A percentile compares a stretch with the other conserved stretches of the same genome.
These are phyloP conservation scores for Papilio machaon DNA, from an alignment of 1,140 invertebrate species.

Conservation along the genomic window DNA sequence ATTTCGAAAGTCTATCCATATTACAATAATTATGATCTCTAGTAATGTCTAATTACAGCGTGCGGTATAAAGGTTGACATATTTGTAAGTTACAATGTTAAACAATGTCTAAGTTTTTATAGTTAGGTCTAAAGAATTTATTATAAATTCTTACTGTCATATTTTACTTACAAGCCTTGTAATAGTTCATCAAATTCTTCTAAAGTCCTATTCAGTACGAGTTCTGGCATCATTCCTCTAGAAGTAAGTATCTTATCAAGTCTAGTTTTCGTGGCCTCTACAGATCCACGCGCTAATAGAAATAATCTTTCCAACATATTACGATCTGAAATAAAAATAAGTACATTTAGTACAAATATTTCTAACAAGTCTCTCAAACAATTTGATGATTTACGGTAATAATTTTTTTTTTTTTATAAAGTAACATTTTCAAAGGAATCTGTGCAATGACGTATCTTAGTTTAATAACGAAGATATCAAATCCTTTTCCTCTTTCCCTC, in stretches of 20 bases:
- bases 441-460: too few species aligned
- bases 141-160: neutral
- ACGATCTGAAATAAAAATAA: slow-evolving; percentile 51
- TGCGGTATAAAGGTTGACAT: too few species aligned
- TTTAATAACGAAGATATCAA: neutral
- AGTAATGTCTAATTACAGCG: too few species aligned
- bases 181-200: slow-evolving; percentile 56
- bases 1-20: too few species aligned
- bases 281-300: slow-evolving; percentile 54
- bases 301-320: slow-evolving; percentile 55
- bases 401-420: too few species aligned
- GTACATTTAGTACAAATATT: neutral
- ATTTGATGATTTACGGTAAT: neutral
- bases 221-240: slow-evolving; percentile 59
- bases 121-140: too few species aligned
- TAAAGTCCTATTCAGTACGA: slow-evolving; percentile 48
- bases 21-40: too few species aligned
- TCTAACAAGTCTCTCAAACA: neutral
- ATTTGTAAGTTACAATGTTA: too few species aligned
- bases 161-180: slow-evolving; percentile 53
- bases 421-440: too few species aligned
- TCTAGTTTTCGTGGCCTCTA: slow-evolving; percentile 59
- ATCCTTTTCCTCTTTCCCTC: neutral
- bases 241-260: slow-evolving; percentile 62
- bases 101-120: too few species aligned